Base-by-base conservation (phyloP, 92 coral and sea anemone species). In the Pocillopora meandrina region DNA sequence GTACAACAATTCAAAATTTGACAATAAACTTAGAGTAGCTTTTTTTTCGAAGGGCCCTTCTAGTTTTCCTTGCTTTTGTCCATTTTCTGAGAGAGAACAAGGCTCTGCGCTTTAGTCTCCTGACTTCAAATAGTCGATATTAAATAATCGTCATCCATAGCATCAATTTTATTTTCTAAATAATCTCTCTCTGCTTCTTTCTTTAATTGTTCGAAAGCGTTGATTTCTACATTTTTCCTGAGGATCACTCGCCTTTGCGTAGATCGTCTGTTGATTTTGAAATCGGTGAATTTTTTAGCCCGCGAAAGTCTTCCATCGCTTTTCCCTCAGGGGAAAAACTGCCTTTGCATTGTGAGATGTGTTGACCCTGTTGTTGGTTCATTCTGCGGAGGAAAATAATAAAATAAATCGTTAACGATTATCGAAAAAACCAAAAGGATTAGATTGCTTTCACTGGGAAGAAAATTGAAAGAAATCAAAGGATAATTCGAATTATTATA, bases 241-340 rank as follows among this genome's bases (percentile, higher is more conserved):
- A 42, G 33, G 57, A 80, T 91, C 74, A 86, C 85, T 87, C 91
- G 57, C 72, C 90, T 78, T 89, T 87, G 60, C 73, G 89, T 72
- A 89, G 77, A 85, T 89, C 92, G 64, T 89, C 92, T 23, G 77
- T 85, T 56, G 84, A 81, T 61, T 75, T 65, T 20, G 94, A 89
- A 71, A 84, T 84, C 73, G 88, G 87, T 84, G 90, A 89, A 72
- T 85, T 94, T 94, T 94, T 94, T 94, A 94, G 95, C 98, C 92
- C 98, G 95, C 98, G 98, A 91, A 94, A 86, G 93, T 94, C 95
- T 14, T 94, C 98, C 55, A 94, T 81, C 58, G 93, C 87, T 77
- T 90, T 87, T 64, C 90, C 98, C 81, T 94, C 98, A 72, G 98
- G 95, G 34, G 93, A 87, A 82, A 90, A 84, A 75, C 92, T 91